phyloP scores from a whole-genome alignment of 2,113 vertebrate species.

The Clarias magur region DNA sequence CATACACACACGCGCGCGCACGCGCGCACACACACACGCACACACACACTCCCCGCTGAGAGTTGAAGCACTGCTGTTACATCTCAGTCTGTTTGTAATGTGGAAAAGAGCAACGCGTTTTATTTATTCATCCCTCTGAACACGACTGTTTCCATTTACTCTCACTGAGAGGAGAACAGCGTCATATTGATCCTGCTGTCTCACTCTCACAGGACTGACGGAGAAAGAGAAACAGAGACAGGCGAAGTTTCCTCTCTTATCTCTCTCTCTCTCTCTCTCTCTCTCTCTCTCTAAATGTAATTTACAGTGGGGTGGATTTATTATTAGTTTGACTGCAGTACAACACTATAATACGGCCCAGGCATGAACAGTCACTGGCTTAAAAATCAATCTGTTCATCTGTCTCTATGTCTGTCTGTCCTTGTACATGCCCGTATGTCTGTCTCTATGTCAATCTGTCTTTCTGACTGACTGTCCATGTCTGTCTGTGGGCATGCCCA shows the following conservation, averaged over 20 bases:
- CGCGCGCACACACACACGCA: background rate
- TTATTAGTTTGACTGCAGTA: background rate
- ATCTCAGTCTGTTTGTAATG: constrained; percentile 42
- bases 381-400: background rate
- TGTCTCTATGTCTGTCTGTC: background rate
- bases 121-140: constrained; percentile 64
- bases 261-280: background rate
- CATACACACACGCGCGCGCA: background rate
- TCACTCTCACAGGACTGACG: constrained; percentile 51
- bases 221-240: background rate
- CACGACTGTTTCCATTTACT: constrained; percentile 61
- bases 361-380: background rate
- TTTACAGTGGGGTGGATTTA: background rate
- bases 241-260: background rate
- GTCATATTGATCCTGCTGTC: constrained; percentile 63
- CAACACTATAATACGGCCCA: background rate
- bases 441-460: background rate
- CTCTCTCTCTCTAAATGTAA: background rate
- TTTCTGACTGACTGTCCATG: background rate
- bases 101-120: constrained; percentile 52
- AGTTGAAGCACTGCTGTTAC: constrained; percentile 27
- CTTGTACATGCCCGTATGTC: background rate
- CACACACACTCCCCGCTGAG: constrained; percentile 1
- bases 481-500: background rate
- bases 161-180: constrained; percentile 57